Conservation (phyloP, 2,113 vertebrate species). For the Coregonus clupeaformis region DNA sequence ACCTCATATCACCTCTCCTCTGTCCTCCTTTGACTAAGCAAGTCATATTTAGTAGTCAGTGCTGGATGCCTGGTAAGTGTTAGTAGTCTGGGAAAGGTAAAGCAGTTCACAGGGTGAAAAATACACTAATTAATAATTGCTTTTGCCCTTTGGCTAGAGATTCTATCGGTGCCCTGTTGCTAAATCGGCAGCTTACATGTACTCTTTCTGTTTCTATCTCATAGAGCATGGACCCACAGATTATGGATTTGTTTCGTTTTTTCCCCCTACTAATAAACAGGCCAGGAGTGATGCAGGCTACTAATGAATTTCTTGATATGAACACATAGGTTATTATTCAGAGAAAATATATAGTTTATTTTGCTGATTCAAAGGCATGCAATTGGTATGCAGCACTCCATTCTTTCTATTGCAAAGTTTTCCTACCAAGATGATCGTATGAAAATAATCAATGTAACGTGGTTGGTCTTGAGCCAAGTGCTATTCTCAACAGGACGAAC, state of each 20-base stretch:
- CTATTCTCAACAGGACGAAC: not conserved
- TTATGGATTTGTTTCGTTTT: slow-evolving; percentile 52
- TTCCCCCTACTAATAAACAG: too few relatives aligned
- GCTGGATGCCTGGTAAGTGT: not conserved
- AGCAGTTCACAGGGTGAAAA: not conserved
- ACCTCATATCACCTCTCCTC: slow-evolving; percentile 21
- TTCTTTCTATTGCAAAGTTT: too few relatives aligned
- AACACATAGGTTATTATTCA: too few relatives aligned
- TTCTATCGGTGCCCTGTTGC: not conserved
- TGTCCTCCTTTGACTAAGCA: slow-evolving; percentile 3
- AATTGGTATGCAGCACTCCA: too few relatives aligned
- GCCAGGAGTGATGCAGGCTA: too few relatives aligned
- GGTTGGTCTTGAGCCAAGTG: too few relatives aligned
- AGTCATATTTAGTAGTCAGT: not conserved
- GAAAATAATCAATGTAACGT: too few relatives aligned
- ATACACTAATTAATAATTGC: not conserved
- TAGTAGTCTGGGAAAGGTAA: slow-evolving; percentile 5
- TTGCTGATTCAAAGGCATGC: too few relatives aligned
- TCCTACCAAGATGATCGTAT: too few relatives aligned
- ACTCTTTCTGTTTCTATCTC: too few relatives aligned
- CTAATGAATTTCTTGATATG: too few relatives aligned
- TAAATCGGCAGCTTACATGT: not conserved
- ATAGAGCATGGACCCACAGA: slow-evolving; percentile 41
- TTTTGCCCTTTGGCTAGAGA: slow-evolving; percentile 1
- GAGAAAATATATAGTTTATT: too few relatives aligned